These are phyloP conservation scores for Xiphophorus hellerii DNA, from an alignment of 2,113 vertebrate genomes.

Conservation along the genomic window DNA sequence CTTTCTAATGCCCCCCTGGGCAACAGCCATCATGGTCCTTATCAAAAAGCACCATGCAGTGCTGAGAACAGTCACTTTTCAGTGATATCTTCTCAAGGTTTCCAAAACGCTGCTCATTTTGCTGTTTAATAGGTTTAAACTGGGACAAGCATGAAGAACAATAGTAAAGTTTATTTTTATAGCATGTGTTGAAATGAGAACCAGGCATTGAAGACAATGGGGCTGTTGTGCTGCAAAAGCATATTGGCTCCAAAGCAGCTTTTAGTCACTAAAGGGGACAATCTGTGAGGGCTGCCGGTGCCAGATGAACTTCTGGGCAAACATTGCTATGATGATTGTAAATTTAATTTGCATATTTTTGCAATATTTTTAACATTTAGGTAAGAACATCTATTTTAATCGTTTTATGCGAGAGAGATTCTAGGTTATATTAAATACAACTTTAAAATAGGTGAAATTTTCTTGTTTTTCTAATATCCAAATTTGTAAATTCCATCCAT, in stretches of 20 bases:
- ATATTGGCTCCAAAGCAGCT: slow-evolving; percentile 19
- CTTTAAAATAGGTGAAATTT: background rate
- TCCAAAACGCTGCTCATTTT: background rate
- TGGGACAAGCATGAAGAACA: background rate
- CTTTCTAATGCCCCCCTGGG: too few species aligned
- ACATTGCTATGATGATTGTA: background rate
- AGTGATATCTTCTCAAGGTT: background rate
- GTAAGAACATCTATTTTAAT: too few species aligned
- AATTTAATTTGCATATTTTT: background rate
- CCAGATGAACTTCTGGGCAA: slow-evolving; percentile 22
- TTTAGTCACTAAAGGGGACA: slow-evolving; percentile 30
- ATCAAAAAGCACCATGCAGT: too few species aligned
- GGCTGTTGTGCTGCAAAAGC: slow-evolving; percentile 38
- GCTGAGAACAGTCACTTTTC: background rate
- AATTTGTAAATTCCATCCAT: too few species aligned
- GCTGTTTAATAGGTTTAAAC: too few species aligned
- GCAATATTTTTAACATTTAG: background rate
- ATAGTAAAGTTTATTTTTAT: slow-evolving; percentile 8
- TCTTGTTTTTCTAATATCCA: background rate
- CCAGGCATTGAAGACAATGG: slow-evolving; percentile 50
- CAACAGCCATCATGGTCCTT: too few species aligned
- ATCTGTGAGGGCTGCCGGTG: slow-evolving; percentile 5
- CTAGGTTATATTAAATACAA: background rate
- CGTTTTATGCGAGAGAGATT: too few species aligned
- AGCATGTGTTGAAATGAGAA: slow-evolving; percentile 36